Evolutionary conservation across 2,113 vertebrate genomes (phyloP).

Genomic region (Clinocottus analis): DNA sequence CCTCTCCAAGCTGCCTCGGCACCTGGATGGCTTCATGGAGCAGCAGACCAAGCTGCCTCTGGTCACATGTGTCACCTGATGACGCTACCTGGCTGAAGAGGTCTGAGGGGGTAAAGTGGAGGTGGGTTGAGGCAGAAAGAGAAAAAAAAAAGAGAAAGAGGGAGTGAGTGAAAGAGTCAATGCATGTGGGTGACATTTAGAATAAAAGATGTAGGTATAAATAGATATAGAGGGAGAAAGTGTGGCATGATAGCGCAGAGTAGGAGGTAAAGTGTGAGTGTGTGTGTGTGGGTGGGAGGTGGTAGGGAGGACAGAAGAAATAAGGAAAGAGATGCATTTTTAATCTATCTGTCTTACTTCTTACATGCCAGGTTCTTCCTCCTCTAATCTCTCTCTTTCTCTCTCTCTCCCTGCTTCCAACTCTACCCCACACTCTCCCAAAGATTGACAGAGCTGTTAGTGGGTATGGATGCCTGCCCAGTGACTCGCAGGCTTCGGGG

Average conservation of each 20-base stretch:
- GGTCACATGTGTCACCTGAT: constrained; percentile 92
- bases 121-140: not conserved
- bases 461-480: constrained; percentile 42
- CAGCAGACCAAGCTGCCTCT: constrained; percentile 93
- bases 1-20: constrained; percentile 94
- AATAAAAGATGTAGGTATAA: constrained; percentile 31
- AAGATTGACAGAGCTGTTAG: constrained; percentile 26
- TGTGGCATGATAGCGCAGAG: constrained; percentile 15
- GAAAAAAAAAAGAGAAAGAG: not conserved
- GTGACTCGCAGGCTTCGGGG: constrained; percentile 24
- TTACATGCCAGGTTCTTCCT: constrained; percentile 15
- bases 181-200: constrained; percentile 32
- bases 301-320: constrained; percentile 32
- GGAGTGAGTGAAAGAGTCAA: not conserved
- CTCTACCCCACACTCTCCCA: not conserved
- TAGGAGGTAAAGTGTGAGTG: constrained; percentile 32
- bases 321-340: constrained; percentile 40
- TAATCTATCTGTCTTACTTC: constrained; percentile 40
- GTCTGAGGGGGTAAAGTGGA: constrained; percentile 74
- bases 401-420: constrained; percentile 14
- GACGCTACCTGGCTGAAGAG: constrained; percentile 94
- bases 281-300: constrained; percentile 14
- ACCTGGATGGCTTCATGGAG: constrained; percentile 97
- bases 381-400: constrained; percentile 37
- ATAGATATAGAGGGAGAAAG: constrained; percentile 41